phyloP scores from a whole-genome alignment of 1,140 invertebrate genomes.

The Parapsyche elsis region DNA sequence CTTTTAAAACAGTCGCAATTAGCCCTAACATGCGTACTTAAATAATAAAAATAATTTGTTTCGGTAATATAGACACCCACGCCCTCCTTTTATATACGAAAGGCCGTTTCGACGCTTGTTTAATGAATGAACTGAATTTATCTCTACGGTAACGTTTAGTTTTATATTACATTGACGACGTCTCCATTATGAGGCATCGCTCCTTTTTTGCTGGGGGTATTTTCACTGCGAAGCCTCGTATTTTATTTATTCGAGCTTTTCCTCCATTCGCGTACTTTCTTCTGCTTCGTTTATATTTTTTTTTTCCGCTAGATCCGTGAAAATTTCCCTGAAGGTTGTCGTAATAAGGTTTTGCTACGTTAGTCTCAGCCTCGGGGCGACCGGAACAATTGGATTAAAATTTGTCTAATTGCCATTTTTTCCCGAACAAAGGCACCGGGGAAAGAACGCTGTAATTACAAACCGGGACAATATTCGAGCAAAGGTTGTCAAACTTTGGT shows the following conservation, averaged over 20 bases:
- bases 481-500: neutral
- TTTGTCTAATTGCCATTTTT: slow-evolving; percentile 31
- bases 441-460: neutral
- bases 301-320: neutral
- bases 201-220: no score
- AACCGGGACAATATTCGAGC: neutral
- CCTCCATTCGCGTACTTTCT: no score
- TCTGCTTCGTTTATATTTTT: neutral
- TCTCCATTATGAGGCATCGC: no score
- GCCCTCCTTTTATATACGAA: no score
- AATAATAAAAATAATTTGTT: no score
- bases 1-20: neutral
- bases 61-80: no score
- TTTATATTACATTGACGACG: no score
- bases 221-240: no score
- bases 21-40: neutral
- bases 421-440: neutral
- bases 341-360: slow-evolving; percentile 17
- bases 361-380: neutral
- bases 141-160: no score
- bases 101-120: no score
- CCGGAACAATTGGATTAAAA: slow-evolving; percentile 27
- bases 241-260: no score
- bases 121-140: no score
- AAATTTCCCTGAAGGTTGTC: slow-evolving; percentile 26